Evolutionary conservation across 2,888 invertebrate species (phyloP).

Genomic region (Pimpla rufipes): DNA sequence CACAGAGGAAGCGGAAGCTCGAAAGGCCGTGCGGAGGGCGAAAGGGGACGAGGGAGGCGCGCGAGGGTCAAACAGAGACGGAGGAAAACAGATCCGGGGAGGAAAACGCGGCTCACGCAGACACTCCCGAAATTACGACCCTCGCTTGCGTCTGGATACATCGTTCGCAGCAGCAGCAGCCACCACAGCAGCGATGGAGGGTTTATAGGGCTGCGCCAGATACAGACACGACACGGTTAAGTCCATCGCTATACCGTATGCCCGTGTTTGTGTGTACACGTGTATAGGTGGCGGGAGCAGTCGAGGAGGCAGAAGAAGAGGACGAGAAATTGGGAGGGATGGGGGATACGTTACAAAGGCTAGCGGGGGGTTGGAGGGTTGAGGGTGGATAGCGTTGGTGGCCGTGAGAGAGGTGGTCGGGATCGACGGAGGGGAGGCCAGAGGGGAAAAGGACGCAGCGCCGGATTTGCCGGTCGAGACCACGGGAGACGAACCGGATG

Average conservation of each 20-base stretch:
- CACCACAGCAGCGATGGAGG: slow-evolving; percentile 71
- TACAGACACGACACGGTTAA: neutral
- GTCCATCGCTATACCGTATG: slow-evolving; percentile 30
- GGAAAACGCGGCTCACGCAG: slow-evolving; percentile 75
- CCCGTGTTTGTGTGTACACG: slow-evolving; percentile 44
- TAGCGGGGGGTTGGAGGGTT: too few species aligned
- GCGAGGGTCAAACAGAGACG: neutral
- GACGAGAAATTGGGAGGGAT: slow-evolving; percentile 44
- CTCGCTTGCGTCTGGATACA: slow-evolving; percentile 80
- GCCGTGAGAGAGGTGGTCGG: slow-evolving; percentile 56
- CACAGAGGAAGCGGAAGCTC: slow-evolving; percentile 41
- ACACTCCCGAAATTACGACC: slow-evolving; percentile 81
- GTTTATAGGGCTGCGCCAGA: slow-evolving; percentile 72
- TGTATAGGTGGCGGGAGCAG: slow-evolving; percentile 16
- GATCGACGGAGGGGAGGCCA: slow-evolving; percentile 69
- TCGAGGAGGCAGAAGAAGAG: slow-evolving; percentile 52
- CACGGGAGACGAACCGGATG: neutral
- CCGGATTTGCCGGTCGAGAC: slow-evolving; percentile 13
- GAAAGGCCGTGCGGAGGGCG: slow-evolving; percentile 36
- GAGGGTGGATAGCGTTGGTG: slow-evolving; percentile 34
- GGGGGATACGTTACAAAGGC: slow-evolving; percentile 65
- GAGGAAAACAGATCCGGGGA: slow-evolving; percentile 25
- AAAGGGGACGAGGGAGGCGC: neutral
- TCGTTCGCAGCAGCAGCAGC: slow-evolving; percentile 70
- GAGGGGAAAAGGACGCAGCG: slow-evolving; percentile 56